Percentiles rank a stretch among this genome's conserved stretches.
phyloP scores from a whole-genome alignment of 2,888 invertebrate genomes.

The Nephrocerus scutellatus region DNA sequence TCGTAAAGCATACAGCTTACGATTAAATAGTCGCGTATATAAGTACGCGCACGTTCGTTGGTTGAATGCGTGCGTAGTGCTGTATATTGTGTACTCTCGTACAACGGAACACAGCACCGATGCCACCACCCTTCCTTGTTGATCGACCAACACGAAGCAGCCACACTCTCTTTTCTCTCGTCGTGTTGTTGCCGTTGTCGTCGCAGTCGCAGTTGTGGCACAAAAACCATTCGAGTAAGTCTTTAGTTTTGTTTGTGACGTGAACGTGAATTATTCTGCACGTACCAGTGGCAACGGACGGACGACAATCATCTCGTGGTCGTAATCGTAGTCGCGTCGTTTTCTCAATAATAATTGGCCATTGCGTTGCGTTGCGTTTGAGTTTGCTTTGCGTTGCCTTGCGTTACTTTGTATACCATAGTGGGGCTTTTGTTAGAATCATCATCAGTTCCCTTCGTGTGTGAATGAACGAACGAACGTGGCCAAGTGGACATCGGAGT shows the following conservation, averaged over 20 bases:
- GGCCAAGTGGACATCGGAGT: no score
- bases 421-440: constrained; percentile 13
- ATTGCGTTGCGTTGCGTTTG: no score
- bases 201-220: no score
- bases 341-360: no score
- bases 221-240: constrained; percentile 20
- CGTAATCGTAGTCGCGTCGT: no score
- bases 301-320: no score
- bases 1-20: no score
- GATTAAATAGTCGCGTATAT: constrained; percentile 21
- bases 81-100: not conserved
- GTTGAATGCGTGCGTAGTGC: constrained; percentile 21
- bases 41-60: constrained; percentile 27
- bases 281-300: constrained; percentile 46
- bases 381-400: constrained; percentile 11
- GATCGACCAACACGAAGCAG: constrained; percentile 10
- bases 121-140: constrained; percentile 20
- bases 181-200: no score
- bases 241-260: constrained; percentile 49
- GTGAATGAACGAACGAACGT: constrained; percentile 1
- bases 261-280: constrained; percentile 48
- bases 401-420: constrained; percentile 11
- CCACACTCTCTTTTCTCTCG: no score
- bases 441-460: not conserved
- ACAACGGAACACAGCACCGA: constrained; percentile 12